A percentile compares a stretch with the other conserved stretches of the same genome.
Evolutionary conservation across 2,113 vertebrate species (phyloP).

Genomic region (Todiramphus saurophagus): DNA sequence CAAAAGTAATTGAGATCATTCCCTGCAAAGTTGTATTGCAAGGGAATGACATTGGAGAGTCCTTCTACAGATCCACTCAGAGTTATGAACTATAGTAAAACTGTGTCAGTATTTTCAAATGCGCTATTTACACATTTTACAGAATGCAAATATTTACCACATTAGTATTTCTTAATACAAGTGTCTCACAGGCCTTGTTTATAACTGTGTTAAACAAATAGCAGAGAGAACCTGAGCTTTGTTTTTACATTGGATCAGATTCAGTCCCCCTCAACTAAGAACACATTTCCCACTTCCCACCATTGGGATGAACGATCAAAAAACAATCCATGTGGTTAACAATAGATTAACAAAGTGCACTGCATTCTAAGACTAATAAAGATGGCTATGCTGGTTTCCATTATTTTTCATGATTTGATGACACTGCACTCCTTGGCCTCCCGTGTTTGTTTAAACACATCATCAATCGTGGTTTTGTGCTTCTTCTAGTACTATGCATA

Average conservation of each 20-base stretch:
- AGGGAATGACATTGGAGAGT: neutral
- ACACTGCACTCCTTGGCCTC: conserved; percentile 35
- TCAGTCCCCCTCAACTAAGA: neutral
- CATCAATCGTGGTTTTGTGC: neutral
- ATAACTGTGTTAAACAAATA: neutral
- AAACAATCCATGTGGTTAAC: conserved; percentile 40
- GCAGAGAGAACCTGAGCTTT: conserved; percentile 4
- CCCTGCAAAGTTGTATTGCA: neutral
- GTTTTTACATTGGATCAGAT: neutral
- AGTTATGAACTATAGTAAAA: neutral
- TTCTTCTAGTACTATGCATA: neutral
- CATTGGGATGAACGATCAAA: conserved; percentile 14
- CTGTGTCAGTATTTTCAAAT: neutral
- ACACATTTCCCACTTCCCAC: neutral
- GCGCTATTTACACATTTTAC: neutral
- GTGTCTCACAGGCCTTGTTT: neutral
- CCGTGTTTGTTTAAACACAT: conserved; percentile 54
- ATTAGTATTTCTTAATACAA: neutral
- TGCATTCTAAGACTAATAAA: conserved; percentile 35
- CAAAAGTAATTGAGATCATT: neutral
- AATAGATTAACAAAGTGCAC: conserved; percentile 23
- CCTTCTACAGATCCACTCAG: neutral
- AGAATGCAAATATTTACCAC: neutral
- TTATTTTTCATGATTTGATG: conserved; percentile 40
- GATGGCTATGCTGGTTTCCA: conserved; percentile 16